Evolutionary conservation across 1,140 invertebrate species (phyloP), one percentile per base, ranked within the genome.

Genomic region (Lysiphlebus fabarum): DNA sequence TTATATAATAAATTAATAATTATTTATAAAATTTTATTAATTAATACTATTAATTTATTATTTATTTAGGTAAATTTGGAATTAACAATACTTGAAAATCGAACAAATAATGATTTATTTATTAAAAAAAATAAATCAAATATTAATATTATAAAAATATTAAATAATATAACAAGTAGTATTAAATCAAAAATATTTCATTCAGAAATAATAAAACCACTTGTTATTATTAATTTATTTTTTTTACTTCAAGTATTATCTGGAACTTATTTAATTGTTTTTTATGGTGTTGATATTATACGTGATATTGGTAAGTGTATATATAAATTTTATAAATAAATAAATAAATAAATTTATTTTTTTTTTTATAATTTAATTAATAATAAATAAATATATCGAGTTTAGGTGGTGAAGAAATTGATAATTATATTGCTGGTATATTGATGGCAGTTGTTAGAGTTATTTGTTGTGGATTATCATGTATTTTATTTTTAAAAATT

Each of bases 271-370:
- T 77, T 90, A 2, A 81, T 89, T 38, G 85, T 90, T 49, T 90
- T 89, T 71, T 90, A 90, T 62, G 88, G 87, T 1, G 85, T 89
- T 0, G 85, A 89, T 56, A 85, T 90, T 42, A 70, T 90, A 2
- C 71, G 79, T 7, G 80, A 83, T 26, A 77, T 86, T 17, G 83
- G 84, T 59, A 61, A 73, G 55, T 53, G 62, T 40, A 2, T 6
- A 17, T 26, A 38, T n/a, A n/a, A n/a, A n/a, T n/a, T n/a, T n/a
- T n/a, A n/a, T n/a, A n/a, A n/a, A n/a, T n/a, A n/a, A 36, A 4
- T n/a, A n/a, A n/a, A n/a, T n/a, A 10, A 33, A 56, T 55, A 50
- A 49, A 55, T 50, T 36, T 12, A 49, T 54, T 33, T 42, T 44
- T 51, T 55, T 10, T 38, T 40, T 42, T 53, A 12, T 9, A 53